Percentiles rank a stretch among this genome's conserved stretches.
Conservation (phyloP, 1,140 invertebrate genomes). For the Eumaeus atala region DNA sequence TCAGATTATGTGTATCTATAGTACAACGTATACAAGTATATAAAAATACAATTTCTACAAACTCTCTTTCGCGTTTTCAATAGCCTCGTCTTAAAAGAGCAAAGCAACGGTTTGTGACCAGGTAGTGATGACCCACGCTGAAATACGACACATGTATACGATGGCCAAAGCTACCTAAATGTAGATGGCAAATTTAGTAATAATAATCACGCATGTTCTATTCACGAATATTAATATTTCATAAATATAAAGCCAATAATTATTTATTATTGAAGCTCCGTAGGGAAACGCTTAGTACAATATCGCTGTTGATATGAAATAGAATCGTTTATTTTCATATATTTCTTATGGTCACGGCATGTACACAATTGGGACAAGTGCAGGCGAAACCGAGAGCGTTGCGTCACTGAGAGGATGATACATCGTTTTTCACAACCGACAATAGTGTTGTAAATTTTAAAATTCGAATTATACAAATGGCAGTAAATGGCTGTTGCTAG, state of each 20-base stretch:
- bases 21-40: no score
- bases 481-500: constrained; percentile 12
- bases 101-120: no score
- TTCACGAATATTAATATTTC: no score
- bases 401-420: constrained; percentile 54
- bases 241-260: not conserved
- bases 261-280: not conserved
- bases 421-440: constrained; percentile 54
- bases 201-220: no score
- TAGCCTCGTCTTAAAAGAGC: no score
- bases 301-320: not conserved
- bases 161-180: no score
- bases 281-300: no score
- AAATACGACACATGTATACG: no score
- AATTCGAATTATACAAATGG: constrained; percentile 29
- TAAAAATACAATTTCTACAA: not conserved
- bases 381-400: constrained; percentile 67
- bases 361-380: constrained; percentile 67
- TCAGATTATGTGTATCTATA: no score
- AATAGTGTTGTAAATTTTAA: constrained; percentile 41
- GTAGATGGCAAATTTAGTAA: no score
- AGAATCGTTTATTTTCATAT: constrained; percentile 52
- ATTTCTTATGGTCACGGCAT: constrained; percentile 59
- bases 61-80: not conserved
- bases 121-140: no score